A percentile compares a stretch with the other conserved stretches of the same genome.
Conservation (phyloP, 2,113 vertebrate genomes). For the Dicaeum eximium region DNA sequence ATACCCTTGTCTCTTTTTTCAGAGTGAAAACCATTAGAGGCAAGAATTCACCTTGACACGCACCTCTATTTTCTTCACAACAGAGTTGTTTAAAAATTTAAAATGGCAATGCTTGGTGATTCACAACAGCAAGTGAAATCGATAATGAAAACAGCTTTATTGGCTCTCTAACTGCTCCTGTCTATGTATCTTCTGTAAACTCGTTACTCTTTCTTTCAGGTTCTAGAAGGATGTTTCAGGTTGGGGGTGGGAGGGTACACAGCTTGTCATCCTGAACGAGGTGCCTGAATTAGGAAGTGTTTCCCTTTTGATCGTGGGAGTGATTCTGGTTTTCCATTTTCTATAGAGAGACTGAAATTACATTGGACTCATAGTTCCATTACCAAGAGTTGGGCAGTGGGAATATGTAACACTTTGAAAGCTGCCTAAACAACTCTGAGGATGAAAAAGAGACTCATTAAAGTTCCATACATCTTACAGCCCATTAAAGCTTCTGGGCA, state of each 20-base stretch:
- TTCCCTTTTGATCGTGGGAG: background rate
- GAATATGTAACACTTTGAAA: background rate
- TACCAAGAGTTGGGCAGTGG: background rate
- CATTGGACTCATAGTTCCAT: background rate
- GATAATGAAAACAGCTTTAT: background rate
- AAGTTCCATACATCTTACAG: background rate
- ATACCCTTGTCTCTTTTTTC: background rate
- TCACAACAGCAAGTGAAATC: background rate
- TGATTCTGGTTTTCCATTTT: background rate
- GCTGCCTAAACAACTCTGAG: background rate
- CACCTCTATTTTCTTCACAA: background rate
- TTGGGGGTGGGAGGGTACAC: fast-evolving
- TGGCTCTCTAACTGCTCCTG: background rate
- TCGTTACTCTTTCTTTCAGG: background rate
- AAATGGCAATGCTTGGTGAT: background rate
- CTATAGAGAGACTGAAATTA: background rate
- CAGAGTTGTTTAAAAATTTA: background rate
- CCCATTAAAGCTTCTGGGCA: background rate
- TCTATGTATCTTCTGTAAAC: background rate
- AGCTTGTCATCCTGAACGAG: background rate
- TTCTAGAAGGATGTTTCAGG: background rate
- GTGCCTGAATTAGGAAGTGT: background rate
- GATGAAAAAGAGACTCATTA: background rate
- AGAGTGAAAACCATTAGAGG: background rate
- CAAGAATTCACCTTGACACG: background rate